These are phyloP conservation scores for Brotogeris chrysoptera DNA, from an alignment of 2,797 vertebrate genomes.

Conservation along the genomic window DNA sequence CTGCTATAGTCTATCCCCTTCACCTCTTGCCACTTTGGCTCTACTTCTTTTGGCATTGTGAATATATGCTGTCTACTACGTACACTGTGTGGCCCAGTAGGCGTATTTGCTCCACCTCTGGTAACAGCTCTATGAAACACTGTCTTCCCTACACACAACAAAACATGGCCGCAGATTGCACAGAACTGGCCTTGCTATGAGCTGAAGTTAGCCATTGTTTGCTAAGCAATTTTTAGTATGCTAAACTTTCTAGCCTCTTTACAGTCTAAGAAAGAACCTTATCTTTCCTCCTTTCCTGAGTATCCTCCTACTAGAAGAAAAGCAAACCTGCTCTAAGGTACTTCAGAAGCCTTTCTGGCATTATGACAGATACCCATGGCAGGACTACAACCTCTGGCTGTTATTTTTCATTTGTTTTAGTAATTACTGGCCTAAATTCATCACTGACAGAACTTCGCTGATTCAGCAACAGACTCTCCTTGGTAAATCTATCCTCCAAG, in stretches of 20 bases:
- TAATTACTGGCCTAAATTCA: neutral
- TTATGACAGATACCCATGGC: neutral
- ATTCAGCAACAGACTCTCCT: neutral
- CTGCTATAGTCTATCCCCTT: neutral
- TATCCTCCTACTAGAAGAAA: neutral
- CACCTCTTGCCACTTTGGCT: neutral
- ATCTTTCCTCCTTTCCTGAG: neutral
- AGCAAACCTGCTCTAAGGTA: neutral
- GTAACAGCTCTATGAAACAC: neutral
- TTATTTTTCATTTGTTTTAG: neutral
- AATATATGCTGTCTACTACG: neutral
- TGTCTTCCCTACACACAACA: neutral
- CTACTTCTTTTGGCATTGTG: neutral
- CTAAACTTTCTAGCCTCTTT: conserved; percentile 33
- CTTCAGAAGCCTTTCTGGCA: neutral
- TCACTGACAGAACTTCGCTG: neutral
- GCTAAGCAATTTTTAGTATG: conserved; percentile 18
- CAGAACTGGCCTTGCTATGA: neutral
- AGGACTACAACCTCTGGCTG: neutral
- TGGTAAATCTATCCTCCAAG: neutral
- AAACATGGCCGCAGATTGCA: neutral
- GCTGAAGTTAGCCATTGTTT: neutral
- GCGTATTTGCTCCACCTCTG: neutral
- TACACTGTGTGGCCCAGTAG: neutral
- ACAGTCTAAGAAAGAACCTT: neutral